Conservation (phyloP, 2,888 invertebrate species). For the Amiota mariae region DNA sequence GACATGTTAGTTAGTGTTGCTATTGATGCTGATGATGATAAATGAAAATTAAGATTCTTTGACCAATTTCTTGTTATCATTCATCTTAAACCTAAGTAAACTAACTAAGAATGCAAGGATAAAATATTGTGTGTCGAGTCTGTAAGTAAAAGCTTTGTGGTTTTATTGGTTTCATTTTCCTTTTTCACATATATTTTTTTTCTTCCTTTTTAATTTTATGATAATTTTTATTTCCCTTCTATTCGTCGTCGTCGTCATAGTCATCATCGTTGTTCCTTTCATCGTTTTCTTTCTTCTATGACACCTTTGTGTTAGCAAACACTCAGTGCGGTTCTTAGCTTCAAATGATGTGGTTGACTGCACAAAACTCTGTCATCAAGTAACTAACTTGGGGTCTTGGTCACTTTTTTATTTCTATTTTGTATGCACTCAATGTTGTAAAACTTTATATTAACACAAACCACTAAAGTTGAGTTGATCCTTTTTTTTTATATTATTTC, state of each 20-base stretch:
- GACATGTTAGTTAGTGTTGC: no score
- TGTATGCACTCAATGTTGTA: background rate
- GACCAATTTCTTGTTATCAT: no score
- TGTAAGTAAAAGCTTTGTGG: no score
- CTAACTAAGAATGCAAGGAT: no score
- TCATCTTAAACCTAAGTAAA: no score
- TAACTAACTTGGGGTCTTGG: slow-evolving; percentile 15
- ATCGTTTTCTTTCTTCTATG: no score
- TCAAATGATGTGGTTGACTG: slow-evolving; percentile 19
- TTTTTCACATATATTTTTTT: background rate
- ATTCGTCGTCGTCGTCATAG: no score
- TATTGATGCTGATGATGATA: no score
- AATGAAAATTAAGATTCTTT: no score
- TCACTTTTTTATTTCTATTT: background rate
- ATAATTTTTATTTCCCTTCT: background rate
- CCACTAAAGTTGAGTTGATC: background rate
- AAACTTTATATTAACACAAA: slow-evolving; percentile 9
- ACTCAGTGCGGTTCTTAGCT: background rate
- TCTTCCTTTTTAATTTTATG: background rate
- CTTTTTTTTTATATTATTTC: background rate
- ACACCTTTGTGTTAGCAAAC: background rate
- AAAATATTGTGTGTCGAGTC: no score
- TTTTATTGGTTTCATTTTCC: background rate
- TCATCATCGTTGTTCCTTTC: no score
- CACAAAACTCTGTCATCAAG: background rate